Conservation (phyloP, 2,888 invertebrate genomes). For the Odontomyia ornata region DNA sequence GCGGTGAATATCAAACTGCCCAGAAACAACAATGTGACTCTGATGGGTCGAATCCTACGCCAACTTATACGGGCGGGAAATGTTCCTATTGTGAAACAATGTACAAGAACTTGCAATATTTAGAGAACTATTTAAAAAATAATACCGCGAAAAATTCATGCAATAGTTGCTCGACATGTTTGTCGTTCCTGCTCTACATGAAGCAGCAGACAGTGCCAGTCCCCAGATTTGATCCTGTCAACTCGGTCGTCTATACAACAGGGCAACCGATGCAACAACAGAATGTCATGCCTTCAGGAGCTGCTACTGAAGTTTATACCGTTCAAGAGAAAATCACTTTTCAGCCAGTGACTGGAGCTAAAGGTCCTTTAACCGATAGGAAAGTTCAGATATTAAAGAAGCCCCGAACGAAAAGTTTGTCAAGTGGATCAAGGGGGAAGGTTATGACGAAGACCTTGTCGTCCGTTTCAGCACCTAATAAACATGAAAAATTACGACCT, state of each 20-base stretch:
- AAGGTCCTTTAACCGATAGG: neutral
- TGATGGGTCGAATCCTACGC: too few relatives aligned
- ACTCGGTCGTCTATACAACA: neutral
- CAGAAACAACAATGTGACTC: neutral
- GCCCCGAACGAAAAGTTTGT: neutral
- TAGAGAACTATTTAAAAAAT: slow-evolving; percentile 25
- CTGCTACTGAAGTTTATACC: neutral
- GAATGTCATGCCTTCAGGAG: too few relatives aligned
- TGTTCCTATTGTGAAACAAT: slow-evolving; percentile 26
- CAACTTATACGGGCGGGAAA: neutral
- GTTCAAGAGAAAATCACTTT: neutral
- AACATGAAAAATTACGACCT: neutral
- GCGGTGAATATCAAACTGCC: neutral
- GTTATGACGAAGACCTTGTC: neutral
- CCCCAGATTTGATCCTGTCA: neutral
- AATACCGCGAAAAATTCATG: slow-evolving; percentile 21
- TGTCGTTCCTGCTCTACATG: slow-evolving; percentile 27
- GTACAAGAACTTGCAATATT: slow-evolving; percentile 5
- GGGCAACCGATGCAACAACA: too few relatives aligned
- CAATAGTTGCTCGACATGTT: slow-evolving; percentile 10
- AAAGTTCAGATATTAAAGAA: neutral
- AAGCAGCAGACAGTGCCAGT: slow-evolving; percentile 20
- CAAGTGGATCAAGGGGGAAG: neutral
- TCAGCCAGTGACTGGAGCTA: neutral
- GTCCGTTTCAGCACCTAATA: neutral